Conservation (phyloP, 1,140 invertebrate species). For the Eupristina koningsbergeri region DNA sequence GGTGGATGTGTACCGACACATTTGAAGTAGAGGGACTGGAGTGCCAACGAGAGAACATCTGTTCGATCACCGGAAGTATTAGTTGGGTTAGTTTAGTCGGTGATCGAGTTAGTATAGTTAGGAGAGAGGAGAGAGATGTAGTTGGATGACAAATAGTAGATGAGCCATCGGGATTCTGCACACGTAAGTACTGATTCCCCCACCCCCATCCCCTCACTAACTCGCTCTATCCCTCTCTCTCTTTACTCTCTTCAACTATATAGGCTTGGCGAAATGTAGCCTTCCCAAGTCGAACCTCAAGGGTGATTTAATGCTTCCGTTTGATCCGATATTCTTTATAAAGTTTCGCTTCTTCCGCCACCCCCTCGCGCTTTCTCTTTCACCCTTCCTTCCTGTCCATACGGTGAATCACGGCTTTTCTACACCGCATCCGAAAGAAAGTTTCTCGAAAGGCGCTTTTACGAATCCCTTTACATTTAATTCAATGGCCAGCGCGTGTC, state of each 20-base stretch:
- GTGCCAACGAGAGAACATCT: constrained; percentile 50
- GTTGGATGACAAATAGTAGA: constrained; percentile 67
- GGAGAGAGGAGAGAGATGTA: constrained; percentile 41
- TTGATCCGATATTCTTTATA: constrained; percentile 68
- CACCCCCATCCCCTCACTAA: background rate
- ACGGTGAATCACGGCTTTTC: constrained; percentile 50
- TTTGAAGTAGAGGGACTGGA: background rate
- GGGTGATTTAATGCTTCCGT: constrained; percentile 66
- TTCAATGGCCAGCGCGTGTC: constrained; percentile 42
- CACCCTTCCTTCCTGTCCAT: constrained; percentile 13
- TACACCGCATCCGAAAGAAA: constrained; percentile 53
- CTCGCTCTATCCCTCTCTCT: background rate
- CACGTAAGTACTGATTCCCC: constrained; percentile 52
- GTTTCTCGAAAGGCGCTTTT: constrained; percentile 51
- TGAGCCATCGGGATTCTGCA: constrained; percentile 63
- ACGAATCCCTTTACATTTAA: constrained; percentile 55
- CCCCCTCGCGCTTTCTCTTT: constrained; percentile 26
- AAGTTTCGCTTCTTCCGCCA: constrained; percentile 59
- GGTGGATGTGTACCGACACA: background rate
- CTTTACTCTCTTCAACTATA: constrained; percentile 16
- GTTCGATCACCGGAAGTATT: constrained; percentile 59
- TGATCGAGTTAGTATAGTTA: constrained; percentile 67
- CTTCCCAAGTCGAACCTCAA: constrained; percentile 55
- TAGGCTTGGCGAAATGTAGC: constrained; percentile 57
- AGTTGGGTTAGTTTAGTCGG: constrained; percentile 63